Evolutionary conservation across 2,113 vertebrate species (phyloP).

Genomic region (Cyprinus carpio): DNA sequence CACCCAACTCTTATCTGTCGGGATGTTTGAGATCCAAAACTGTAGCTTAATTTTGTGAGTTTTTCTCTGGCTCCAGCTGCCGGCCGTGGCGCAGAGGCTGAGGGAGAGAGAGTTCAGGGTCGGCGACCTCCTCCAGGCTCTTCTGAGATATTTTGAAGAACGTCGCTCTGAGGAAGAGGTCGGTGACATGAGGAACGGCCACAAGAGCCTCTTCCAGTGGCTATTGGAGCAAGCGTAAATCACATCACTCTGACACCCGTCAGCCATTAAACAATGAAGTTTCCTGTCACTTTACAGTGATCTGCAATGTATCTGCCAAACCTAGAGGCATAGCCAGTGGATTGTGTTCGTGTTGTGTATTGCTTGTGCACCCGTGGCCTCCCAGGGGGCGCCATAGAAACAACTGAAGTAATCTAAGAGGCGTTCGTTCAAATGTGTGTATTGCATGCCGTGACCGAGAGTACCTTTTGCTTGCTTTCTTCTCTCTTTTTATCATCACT

Average conservation of each 20-base stretch:
- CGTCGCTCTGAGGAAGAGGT: slow-evolving; percentile 63
- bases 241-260: slow-evolving; percentile 29
- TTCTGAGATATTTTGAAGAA: slow-evolving; percentile 86
- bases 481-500: slow-evolving; percentile 38
- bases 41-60: slow-evolving; percentile 24
- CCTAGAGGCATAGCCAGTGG: slow-evolving; percentile 45
- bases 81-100: slow-evolving; percentile 76
- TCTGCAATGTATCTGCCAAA: slow-evolving; percentile 53
- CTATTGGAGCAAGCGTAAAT: slow-evolving; percentile 85
- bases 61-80: slow-evolving; percentile 72
- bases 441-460: slow-evolving; percentile 55
- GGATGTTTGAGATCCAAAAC: no score
- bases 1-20: no score
- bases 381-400: slow-evolving; percentile 57
- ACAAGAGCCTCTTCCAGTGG: slow-evolving; percentile 84
- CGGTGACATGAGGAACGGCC: slow-evolving; percentile 59
- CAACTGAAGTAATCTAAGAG: slow-evolving; percentile 29
- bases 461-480: slow-evolving; percentile 35
- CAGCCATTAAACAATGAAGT: slow-evolving; percentile 29
- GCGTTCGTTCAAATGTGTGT: slow-evolving; percentile 35
- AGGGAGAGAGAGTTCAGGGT: slow-evolving; percentile 84
- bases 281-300: slow-evolving; percentile 41
- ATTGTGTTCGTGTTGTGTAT: slow-evolving; percentile 50
- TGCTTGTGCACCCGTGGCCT: slow-evolving; percentile 54
- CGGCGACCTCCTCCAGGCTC: slow-evolving; percentile 87